These are phyloP conservation scores for Oreochromis aureus DNA, from an alignment of 2,113 vertebrate genomes.

Conservation along the genomic window DNA sequence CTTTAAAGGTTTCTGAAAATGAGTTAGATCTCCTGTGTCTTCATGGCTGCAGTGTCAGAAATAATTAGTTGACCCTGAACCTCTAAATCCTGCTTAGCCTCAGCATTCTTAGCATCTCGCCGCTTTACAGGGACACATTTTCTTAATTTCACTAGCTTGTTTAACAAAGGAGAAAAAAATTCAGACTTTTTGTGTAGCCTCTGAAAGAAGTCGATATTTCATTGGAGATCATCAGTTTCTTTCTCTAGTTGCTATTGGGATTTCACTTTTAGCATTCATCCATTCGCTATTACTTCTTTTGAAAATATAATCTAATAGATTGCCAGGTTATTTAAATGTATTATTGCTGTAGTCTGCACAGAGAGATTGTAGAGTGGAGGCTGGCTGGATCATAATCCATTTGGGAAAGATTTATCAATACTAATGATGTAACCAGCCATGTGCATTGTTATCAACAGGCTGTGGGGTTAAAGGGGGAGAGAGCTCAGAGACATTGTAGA, in stretches of 20 bases:
- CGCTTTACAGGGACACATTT: background rate
- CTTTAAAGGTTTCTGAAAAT: background rate
- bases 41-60: background rate
- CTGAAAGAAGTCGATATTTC: background rate
- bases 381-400: background rate
- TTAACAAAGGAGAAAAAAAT: background rate
- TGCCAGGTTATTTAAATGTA: background rate
- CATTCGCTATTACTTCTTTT: background rate
- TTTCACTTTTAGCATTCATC: background rate
- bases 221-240: background rate
- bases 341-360: background rate
- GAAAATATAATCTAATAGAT: background rate
- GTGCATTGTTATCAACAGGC: background rate
- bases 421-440: background rate
- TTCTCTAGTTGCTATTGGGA: background rate
- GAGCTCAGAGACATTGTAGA: background rate
- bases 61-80: background rate
- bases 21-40: background rate
- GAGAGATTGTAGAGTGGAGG: background rate
- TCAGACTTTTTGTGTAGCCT: background rate
- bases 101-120: background rate
- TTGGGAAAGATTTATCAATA: conserved; percentile 13
- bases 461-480: background rate
- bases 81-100: background rate
- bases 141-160: background rate